These are phyloP conservation scores for Decapterus maruadsi DNA, from an alignment of 2,797 vertebrate genomes.

Conservation along the genomic window DNA sequence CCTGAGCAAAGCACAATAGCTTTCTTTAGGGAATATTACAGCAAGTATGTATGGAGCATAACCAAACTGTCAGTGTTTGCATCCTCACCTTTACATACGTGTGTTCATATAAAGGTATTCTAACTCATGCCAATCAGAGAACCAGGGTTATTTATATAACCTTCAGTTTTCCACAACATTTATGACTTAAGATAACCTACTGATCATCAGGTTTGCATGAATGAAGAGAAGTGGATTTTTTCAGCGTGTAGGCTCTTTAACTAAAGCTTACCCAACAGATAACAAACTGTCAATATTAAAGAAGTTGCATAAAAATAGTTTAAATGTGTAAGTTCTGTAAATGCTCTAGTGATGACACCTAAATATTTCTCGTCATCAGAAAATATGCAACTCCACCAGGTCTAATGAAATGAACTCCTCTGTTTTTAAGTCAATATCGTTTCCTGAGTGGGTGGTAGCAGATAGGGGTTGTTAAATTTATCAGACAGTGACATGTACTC, in stretches of 20 bases:
- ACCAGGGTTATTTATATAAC: too few relatives aligned
- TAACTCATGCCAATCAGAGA: too few relatives aligned
- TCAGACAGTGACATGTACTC: neutral
- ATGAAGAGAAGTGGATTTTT: neutral
- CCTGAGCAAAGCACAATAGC: neutral
- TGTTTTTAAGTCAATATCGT: neutral
- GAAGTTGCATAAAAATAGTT: neutral
- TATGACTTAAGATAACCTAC: neutral
- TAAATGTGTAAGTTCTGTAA: neutral
- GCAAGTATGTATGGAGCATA: neutral
- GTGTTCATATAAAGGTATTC: too few relatives aligned
- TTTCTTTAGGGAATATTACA: neutral
- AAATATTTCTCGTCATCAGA: neutral
- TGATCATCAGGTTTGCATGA: neutral
- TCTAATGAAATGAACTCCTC: neutral
- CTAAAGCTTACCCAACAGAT: neutral
- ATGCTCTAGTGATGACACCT: neutral
- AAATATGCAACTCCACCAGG: neutral
- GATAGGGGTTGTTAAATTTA: neutral
- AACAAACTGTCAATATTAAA: neutral
- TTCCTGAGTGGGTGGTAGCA: neutral
- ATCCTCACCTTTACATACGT: too few relatives aligned
- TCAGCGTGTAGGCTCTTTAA: neutral
- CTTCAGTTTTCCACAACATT: too few relatives aligned
- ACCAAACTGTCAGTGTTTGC: too few relatives aligned